Conservation (phyloP, 1,140 invertebrate genomes). For the Asobara japonica region DNA sequence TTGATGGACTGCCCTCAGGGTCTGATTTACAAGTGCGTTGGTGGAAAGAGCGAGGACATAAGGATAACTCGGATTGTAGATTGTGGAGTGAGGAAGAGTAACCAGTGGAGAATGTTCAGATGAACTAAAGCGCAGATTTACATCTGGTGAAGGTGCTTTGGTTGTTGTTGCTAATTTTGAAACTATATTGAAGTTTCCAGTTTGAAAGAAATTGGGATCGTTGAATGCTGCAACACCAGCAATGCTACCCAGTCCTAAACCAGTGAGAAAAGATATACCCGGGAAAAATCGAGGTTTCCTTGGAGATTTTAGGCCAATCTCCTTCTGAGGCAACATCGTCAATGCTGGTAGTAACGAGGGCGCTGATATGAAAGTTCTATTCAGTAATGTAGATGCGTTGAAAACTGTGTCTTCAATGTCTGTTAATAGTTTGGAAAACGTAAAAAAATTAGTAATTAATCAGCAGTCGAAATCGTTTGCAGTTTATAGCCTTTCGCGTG, state of each 20-base stretch:
- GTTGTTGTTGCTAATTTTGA: neutral
- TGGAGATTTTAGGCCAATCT: neutral
- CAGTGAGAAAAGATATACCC: conserved; percentile 53
- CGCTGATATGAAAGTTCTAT: neutral
- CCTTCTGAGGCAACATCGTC: neutral
- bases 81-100: conserved; percentile 27
- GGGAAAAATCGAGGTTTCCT: conserved; percentile 46
- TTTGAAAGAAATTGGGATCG: conserved; percentile 9
- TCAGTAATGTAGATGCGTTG: neutral
- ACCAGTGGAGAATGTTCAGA: neutral
- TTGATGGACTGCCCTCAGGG: conserved; percentile 16
- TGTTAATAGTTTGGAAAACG: neutral
- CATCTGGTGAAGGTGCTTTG: neutral
- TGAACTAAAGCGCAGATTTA: neutral
- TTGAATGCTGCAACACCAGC: conserved; percentile 34
- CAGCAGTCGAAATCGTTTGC: neutral
- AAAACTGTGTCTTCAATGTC: neutral
- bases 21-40: conserved; percentile 18
- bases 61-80: conserved; percentile 50
- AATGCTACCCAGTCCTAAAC: conserved; percentile 47
- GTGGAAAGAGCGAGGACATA: conserved; percentile 33
- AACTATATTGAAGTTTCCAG: conserved; percentile 23
- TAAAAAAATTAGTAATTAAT: neutral
- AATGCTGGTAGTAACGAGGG: neutral
- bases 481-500: neutral